Percentiles rank a stretch among this genome's conserved stretches.
These are phyloP conservation scores for Eupelmus urozonus DNA, from an alignment of 2,888 invertebrate genomes.

Conservation along the genomic window DNA sequence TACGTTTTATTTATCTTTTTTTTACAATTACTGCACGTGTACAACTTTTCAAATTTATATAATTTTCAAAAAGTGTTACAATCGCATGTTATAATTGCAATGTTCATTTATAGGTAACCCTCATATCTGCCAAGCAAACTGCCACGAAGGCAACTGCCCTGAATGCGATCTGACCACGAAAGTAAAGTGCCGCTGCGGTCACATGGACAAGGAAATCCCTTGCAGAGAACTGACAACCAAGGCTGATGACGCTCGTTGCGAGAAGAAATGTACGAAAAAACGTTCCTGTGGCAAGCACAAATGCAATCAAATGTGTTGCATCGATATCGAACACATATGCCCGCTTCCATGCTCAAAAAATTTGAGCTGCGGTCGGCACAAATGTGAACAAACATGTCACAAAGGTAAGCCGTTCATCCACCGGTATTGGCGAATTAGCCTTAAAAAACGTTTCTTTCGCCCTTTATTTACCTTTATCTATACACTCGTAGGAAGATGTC, in stretches of 20 bases:
- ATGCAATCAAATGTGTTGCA: conserved; percentile 94
- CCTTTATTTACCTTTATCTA: not conserved
- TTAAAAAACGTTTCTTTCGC: not conserved
- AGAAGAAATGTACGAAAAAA: conserved; percentile 93
- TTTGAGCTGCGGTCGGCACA: conserved; percentile 92
- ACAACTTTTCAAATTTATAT: not conserved
- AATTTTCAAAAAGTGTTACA: not conserved
- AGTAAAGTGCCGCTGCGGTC: conserved; percentile 91
- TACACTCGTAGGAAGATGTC: conserved; percentile 68
- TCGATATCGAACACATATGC: conserved; percentile 91
- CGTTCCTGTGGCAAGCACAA: conserved; percentile 92
- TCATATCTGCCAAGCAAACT: conserved; percentile 84
- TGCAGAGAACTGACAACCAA: conserved; percentile 86
- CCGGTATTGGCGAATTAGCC: not conserved
- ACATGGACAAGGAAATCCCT: conserved; percentile 88
- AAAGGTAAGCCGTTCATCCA: conserved; percentile 82
- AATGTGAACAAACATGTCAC: conserved; percentile 94
- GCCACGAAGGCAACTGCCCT: conserved; percentile 87
- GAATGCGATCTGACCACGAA: conserved; percentile 87
- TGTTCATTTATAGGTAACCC: conserved; percentile 76
- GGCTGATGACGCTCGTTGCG: conserved; percentile 88
- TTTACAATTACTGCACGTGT: not conserved
- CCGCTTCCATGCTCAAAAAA: conserved; percentile 88
- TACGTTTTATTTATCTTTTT: conserved; percentile 60
- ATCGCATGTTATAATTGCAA: not conserved